Evolutionary conservation across 2,888 invertebrate species (phyloP).

Genomic region (Oxyteleia sp.): DNA sequence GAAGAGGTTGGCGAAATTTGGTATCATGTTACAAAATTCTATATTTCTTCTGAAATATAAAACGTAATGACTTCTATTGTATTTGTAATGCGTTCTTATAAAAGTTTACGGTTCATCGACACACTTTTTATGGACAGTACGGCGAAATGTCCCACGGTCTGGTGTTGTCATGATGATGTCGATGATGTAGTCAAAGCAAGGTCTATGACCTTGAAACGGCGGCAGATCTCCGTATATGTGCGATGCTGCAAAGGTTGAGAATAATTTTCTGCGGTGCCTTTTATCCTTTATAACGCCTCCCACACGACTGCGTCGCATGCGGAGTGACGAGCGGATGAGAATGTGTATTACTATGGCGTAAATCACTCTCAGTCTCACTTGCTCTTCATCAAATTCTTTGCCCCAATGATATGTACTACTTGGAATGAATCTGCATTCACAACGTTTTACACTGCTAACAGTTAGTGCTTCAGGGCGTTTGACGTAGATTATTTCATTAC

Average conservation of each 20-base stretch:
- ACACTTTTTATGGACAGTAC: conserved; percentile 45
- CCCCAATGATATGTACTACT: conserved; percentile 11
- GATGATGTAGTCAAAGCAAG: conserved; percentile 60
- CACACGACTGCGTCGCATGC: conserved; percentile 74
- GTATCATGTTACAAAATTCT: no score
- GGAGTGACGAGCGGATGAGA: conserved; percentile 71
- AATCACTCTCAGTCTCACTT: conserved; percentile 51
- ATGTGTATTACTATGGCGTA: conserved; percentile 69
- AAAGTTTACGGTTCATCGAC: conserved; percentile 58
- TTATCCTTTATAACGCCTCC: conserved; percentile 77
- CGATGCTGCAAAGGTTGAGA: conserved; percentile 72
- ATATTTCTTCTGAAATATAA: no score
- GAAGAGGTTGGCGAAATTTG: no score
- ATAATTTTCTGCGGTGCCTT: conserved; percentile 75
- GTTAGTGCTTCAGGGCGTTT: conserved; percentile 4
- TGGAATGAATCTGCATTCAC: conserved; percentile 20
- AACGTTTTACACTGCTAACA: conserved; percentile 26
- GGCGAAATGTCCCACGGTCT: conserved; percentile 56
- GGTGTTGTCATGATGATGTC: conserved; percentile 59
- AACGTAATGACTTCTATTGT: no score
- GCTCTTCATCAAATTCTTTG: conserved; percentile 46
- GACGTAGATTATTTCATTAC: conserved; percentile 25
- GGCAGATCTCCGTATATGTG: conserved; percentile 69
- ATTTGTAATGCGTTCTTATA: no score
- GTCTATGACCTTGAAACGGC: conserved; percentile 73